phyloP scores from a whole-genome alignment of 2,888 invertebrate species.

The Candidula unifasciata region DNA sequence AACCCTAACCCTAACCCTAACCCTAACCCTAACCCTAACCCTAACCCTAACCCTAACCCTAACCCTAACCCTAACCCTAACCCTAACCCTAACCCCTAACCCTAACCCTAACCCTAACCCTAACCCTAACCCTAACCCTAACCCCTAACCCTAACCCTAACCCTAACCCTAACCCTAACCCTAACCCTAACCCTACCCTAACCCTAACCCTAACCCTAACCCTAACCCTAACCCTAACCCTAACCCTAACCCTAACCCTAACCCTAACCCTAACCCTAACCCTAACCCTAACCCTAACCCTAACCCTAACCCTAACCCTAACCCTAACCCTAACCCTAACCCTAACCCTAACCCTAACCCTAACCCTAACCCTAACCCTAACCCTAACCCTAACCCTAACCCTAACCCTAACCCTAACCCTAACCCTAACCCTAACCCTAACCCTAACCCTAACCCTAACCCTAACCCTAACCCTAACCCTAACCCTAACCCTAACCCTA shows the following conservation, averaged over 20 bases:
- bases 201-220: constrained; percentile 36
- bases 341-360: background rate
- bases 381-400: background rate
- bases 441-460: constrained; percentile 23
- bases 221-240: background rate
- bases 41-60: background rate
- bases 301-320: constrained; percentile 13
- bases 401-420: background rate
- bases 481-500: constrained; percentile 41
- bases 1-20: constrained; percentile 51
- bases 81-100: constrained; percentile 43
- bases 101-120: constrained; percentile 50
- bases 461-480: constrained; percentile 26
- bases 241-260: background rate
- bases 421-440: constrained; percentile 44
- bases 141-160: constrained; percentile 52
- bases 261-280: background rate
- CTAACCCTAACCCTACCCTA: constrained; percentile 48
- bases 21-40: background rate
- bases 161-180: constrained; percentile 46
- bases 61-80: constrained; percentile 22
- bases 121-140: constrained; percentile 56
- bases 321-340: constrained; percentile 21
- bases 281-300: constrained; percentile 33
- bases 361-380: constrained; percentile 38